Evolutionary conservation across 2,888 invertebrate genomes (phyloP).

Genomic region (Eupelmus urozonus): DNA sequence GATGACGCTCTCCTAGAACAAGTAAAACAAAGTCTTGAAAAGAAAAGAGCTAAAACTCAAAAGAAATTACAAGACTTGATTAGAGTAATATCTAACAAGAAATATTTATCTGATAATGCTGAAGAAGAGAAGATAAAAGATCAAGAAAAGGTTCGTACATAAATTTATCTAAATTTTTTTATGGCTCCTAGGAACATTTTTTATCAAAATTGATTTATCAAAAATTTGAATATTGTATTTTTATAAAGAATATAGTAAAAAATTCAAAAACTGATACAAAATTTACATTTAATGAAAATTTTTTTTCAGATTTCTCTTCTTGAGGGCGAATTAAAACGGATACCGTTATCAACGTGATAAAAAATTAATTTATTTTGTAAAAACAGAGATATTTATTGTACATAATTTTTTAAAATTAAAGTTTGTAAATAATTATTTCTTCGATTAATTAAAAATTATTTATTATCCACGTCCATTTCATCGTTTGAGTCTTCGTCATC

Average conservation of each 20-base stretch:
- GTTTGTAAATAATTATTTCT: slow-evolving; percentile 18
- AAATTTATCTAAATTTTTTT: not conserved
- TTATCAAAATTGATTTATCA: too few species aligned
- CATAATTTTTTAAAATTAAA: slow-evolving; percentile 48
- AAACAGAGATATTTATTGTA: slow-evolving; percentile 50
- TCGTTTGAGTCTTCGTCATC: slow-evolving; percentile 63
- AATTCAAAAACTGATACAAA: not conserved
- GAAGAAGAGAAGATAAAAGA: slow-evolving; percentile 57
- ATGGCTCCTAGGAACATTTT: too few species aligned
- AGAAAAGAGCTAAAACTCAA: slow-evolving; percentile 62
- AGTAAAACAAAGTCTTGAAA: slow-evolving; percentile 62
- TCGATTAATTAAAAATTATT: slow-evolving; percentile 37
- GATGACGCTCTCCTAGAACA: slow-evolving; percentile 56
- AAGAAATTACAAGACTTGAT: slow-evolving; percentile 64
- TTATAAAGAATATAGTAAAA: not conserved
- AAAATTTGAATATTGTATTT: too few species aligned
- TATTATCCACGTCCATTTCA: slow-evolving; percentile 64
- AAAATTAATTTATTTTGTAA: slow-evolving; percentile 38
- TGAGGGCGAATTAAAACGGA: slow-evolving; percentile 61
- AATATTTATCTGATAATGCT: slow-evolving; percentile 38
- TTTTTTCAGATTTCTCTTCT: slow-evolving; percentile 62
- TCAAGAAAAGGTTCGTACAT: slow-evolving; percentile 56
- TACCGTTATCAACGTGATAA: slow-evolving; percentile 50
- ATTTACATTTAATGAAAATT: too few species aligned
- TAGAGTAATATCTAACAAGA: slow-evolving; percentile 59